Base-by-base conservation (phyloP, 2,797 vertebrate genomes). In the Gallinago stenura region DNA sequence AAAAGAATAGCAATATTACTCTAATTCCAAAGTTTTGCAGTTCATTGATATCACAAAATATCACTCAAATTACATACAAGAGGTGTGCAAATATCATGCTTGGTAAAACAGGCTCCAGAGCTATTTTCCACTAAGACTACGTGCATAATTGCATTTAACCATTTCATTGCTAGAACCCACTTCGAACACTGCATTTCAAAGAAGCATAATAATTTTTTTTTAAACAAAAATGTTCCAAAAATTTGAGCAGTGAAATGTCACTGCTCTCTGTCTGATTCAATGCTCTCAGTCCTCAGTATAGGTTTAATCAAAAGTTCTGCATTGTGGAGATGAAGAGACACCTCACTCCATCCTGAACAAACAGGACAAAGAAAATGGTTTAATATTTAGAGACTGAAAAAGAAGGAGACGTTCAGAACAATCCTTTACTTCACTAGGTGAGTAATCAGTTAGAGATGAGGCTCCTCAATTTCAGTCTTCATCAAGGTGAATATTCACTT, bases 1-100 rank as follows among this genome's bases (percentile, higher is more conserved):
- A 89, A 84, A 94, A 90, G 64, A 83, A 86, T 30, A 79, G 12
- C n/a, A 72, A 71, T 76, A 84, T 88, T 83, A 61, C 68, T 88
- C 61, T 66, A 62, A 90, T 79, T 86, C 70, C 30, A 37, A 75
- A 85, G 22, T 87, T 88, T 87, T 82, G 54, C 83, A 84, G 66
- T 90, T 95, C 70, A 82, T 58, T 79, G 86, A 72, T 75, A 65
- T 5, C 24, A 46, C 3, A 3, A 86, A 90, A 83, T 83, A 75
- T 77, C 26, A 84, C 83, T 93, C 25, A 91, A 93, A 92, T 93
- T 71, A 56, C 26, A 45, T 41, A 82, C 56, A 78, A 75, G 28
- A 89, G 15, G 3, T 53, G 16, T 78, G 58, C 35, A 87, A 89
- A 78, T 95, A 81, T 72, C 65, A 65, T 84, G 35, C 65, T 75